Evolutionary conservation across 2,888 invertebrate genomes (phyloP).

Genomic region (Himalopsyche kuldschensis): DNA sequence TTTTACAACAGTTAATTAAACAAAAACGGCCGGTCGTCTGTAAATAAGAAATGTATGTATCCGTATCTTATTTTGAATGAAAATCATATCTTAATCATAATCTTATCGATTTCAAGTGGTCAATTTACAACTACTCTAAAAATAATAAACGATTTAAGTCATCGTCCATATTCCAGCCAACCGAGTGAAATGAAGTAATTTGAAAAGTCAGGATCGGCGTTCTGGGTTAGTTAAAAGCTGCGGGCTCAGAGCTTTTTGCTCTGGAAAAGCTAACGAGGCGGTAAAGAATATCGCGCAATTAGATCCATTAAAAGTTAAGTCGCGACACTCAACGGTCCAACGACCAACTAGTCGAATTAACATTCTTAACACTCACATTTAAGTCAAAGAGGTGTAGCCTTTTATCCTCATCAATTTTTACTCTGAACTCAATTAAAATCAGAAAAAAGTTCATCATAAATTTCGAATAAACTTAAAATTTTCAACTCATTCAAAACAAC

Average conservation of each 20-base stretch:
- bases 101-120: too few relatives aligned
- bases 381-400: background rate
- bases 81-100: too few relatives aligned
- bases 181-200: background rate
- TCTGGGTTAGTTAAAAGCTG: background rate
- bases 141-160: background rate
- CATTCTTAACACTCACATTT: background rate
- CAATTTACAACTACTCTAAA: background rate
- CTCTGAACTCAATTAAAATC: too few relatives aligned
- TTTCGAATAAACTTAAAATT: too few relatives aligned
- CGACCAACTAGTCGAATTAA: conserved; percentile 1
- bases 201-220: background rate
- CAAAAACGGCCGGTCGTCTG: too few relatives aligned
- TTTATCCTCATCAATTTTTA: background rate
- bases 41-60: too few relatives aligned
- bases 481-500: too few relatives aligned
- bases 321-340: background rate
- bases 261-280: background rate
- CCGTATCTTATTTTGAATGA: too few relatives aligned
- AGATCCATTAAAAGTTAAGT: conserved; percentile 15
- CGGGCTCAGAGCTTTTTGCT: background rate
- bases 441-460: too few relatives aligned
- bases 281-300: conserved; percentile 12
- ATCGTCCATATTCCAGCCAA: background rate
- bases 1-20: too few relatives aligned